Evolutionary conservation across 2,113 vertebrate genomes (phyloP).

Genomic region (Todiramphus chloris): DNA sequence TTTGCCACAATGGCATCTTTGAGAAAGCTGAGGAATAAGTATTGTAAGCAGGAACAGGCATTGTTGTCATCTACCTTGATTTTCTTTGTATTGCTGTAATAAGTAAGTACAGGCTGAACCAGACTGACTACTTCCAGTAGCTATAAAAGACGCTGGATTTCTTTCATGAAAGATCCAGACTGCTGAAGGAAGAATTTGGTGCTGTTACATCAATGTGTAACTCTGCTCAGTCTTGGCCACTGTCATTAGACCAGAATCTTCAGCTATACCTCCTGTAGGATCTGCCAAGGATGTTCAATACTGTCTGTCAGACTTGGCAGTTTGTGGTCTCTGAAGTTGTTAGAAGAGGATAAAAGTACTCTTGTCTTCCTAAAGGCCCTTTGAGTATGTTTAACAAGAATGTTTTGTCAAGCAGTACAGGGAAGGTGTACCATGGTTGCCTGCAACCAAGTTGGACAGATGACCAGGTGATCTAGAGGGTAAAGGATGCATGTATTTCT

Average conservation of each 20-base stretch:
- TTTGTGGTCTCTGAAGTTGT: not conserved
- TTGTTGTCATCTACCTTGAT: not conserved
- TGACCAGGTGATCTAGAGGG: not conserved
- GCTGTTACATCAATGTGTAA: not conserved
- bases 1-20: not conserved
- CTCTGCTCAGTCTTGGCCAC: not conserved
- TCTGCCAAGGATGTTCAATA: rapidly evolving
- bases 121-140: not conserved
- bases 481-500: not conserved
- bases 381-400: not conserved
- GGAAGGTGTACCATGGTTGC: not conserved
- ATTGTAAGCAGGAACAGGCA: not conserved
- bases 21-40: not conserved
- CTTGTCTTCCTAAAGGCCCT: not conserved
- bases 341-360: not conserved
- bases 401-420: not conserved
- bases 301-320: not conserved
- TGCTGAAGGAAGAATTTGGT: not conserved
- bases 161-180: not conserved
- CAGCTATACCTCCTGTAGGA: not conserved
- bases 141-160: not conserved
- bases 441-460: not conserved
- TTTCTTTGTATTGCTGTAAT: not conserved
- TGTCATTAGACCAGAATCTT: not conserved
- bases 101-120: not conserved